A percentile compares a stretch with the other conserved stretches of the same genome.
Conservation (phyloP, 2,888 invertebrate genomes). For the Mycalesis mineus region DNA sequence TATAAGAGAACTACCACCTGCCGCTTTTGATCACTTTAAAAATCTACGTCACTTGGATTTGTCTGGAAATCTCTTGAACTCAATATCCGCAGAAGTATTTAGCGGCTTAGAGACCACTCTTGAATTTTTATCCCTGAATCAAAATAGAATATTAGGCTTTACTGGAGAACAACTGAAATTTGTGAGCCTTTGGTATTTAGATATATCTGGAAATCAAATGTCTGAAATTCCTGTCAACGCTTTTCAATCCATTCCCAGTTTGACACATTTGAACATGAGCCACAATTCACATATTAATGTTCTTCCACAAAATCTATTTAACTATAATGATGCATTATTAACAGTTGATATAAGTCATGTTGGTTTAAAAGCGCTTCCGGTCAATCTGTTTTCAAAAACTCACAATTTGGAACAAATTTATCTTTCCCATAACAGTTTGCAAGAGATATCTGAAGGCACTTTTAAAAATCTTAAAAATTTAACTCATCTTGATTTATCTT, state of each 20-base stretch:
- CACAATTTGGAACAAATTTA: conserved; percentile 82
- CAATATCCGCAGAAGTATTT: conserved; percentile 85
- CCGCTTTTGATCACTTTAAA: conserved; percentile 88
- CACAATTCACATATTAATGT: conserved; percentile 83
- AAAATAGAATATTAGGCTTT: conserved; percentile 84
- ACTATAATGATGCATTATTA: conserved; percentile 82
- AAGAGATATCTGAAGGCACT: conserved; percentile 86
- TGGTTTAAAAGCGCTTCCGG: conserved; percentile 84
- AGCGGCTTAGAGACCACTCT: conserved; percentile 86
- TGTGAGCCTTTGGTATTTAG: conserved; percentile 82
- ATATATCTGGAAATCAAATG: conserved; percentile 88
- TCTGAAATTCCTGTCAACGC: conserved; percentile 83
- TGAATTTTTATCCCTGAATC: conserved; percentile 83
- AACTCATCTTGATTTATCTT: conserved; percentile 85
- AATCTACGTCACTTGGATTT: conserved; percentile 85
- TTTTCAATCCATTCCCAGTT: conserved; percentile 81
- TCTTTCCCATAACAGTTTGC: conserved; percentile 84
- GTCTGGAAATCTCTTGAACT: conserved; percentile 86
- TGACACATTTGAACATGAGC: conserved; percentile 86
- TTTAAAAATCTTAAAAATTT: conserved; percentile 88
- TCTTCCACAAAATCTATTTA: conserved; percentile 82
- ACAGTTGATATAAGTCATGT: conserved; percentile 86
- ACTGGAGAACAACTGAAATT: conserved; percentile 81
- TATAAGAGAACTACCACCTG: conserved; percentile 89
- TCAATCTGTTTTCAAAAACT: conserved; percentile 83